Evolutionary conservation across 2,797 vertebrate species (phyloP).

Genomic region (Siniperca obscura): DNA sequence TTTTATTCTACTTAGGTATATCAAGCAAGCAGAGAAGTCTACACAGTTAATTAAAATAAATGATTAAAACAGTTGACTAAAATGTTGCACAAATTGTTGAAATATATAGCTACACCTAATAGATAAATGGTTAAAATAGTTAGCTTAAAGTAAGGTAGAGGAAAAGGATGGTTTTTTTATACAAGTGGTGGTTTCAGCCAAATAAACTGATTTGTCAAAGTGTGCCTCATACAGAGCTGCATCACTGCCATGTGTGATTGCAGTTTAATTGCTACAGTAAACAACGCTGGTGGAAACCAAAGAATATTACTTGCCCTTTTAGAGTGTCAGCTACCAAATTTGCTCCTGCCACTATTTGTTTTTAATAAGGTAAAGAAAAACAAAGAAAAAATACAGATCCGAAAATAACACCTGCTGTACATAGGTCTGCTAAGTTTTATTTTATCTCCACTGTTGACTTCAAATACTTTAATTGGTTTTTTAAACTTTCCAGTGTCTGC

Average conservation of each 20-base stretch:
- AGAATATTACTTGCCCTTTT: not conserved
- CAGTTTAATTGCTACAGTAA: conserved; percentile 26
- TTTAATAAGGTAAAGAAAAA: conserved; percentile 15
- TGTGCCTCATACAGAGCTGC: conserved; percentile 12
- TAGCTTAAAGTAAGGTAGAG: not conserved
- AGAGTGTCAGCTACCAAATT: not conserved
- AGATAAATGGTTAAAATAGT: not conserved
- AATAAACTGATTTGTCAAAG: not conserved
- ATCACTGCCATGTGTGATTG: conserved; percentile 9
- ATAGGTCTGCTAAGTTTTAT: not conserved
- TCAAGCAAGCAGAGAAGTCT: not conserved
- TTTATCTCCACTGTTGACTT: not conserved
- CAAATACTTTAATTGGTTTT: conserved; percentile 29
- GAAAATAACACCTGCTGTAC: not conserved
- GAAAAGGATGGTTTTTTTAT: not conserved
- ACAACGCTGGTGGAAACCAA: not conserved
- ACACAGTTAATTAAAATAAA: not conserved
- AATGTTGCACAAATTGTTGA: not conserved
- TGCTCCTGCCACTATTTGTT: not conserved
- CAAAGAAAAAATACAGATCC: not conserved
- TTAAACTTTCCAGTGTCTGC: conserved; percentile 18
- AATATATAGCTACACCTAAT: not conserved
- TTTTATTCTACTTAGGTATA: not conserved
- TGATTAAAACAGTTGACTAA: too few relatives aligned
- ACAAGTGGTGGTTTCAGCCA: not conserved